These are phyloP conservation scores for Hypercompe scribonia DNA, from an alignment of 2,888 invertebrate genomes.

Conservation along the genomic window DNA sequence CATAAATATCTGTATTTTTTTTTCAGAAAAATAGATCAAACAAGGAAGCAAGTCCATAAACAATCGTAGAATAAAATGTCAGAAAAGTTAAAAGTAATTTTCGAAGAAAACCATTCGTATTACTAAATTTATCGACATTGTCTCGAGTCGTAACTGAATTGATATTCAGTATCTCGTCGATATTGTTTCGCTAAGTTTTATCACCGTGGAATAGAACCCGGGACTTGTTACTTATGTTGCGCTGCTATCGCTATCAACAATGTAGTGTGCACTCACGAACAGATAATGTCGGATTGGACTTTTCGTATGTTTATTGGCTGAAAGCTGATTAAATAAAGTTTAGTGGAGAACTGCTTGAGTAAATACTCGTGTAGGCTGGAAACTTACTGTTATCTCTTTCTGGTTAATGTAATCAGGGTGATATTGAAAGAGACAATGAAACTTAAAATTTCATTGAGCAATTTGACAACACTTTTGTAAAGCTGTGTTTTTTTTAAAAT, in stretches of 20 bases:
- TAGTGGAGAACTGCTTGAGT: slow-evolving; percentile 5
- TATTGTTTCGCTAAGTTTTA: slow-evolving; percentile 77
- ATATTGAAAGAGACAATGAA: neutral
- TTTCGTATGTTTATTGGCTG: slow-evolving; percentile 33
- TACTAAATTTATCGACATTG: slow-evolving; percentile 57
- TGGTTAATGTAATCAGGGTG: neutral
- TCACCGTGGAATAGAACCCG: slow-evolving; percentile 71
- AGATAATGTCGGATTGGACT: slow-evolving; percentile 46
- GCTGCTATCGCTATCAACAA: slow-evolving; percentile 76
- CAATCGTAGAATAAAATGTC: neutral
- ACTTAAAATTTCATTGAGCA: neutral
- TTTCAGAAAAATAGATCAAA: neutral
- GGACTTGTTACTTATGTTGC: slow-evolving; percentile 72
- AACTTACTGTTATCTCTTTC: neutral
- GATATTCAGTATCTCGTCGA: slow-evolving; percentile 78
- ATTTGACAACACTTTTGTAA: neutral
- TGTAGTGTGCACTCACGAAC: slow-evolving; percentile 62
- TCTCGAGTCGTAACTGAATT: slow-evolving; percentile 66
- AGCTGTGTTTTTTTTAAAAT: neutral
- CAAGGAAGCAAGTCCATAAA: neutral
- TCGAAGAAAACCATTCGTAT: slow-evolving; percentile 35
- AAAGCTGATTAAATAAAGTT: slow-evolving; percentile 36
- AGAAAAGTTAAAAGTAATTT: slow-evolving; percentile 26
- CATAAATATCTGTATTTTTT: neutral
- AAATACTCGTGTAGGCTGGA: neutral